Evolutionary conservation across 2,113 vertebrate species (phyloP), one percentile per base, ranked within the genome.

Genomic region (Peromyscus leucopus): DNA sequence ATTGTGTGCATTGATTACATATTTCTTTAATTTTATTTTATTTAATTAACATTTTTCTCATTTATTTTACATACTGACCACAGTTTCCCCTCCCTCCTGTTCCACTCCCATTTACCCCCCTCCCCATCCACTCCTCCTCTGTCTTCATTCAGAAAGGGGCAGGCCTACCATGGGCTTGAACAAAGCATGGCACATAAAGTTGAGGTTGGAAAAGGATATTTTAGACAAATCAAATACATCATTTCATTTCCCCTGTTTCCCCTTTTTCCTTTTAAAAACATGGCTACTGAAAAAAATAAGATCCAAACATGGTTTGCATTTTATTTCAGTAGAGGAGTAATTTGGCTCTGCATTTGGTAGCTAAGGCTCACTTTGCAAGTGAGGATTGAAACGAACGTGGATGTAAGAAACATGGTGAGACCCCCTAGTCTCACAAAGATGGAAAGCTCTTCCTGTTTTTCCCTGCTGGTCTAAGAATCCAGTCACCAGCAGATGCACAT

Each of bases 301-400:
- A 90, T 78, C 36, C 33, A 8, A 48, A 74, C 13, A 31, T 90
- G 48, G 19, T 22, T 59, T 86, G 4, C 71, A 71, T 74, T 83
- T 28, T 71, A 74, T 80, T 93, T 92, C 65, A 71, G 4, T 59
- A 51, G 72, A 19, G 55, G 3, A 42, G 39, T 80, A 51, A 71
- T 67, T 80, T 55, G 36, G 79, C 7, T 31, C 59, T 71, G 55
- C 10, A 9, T 91, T 95, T 90, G 55, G 13, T 74, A 75, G 24
- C 85, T 92, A 69, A 61, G 61, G 80, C 82, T 86, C 39, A 72
- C 26, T 97, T 97, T 96, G 89, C 89, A 57, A n/a, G 16, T 87
- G 78, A 85, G 90, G 69, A 86, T 83, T 61, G 61, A 94, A 87
- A 67, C 83, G 76, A 95, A 76, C 6, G 51, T n/a, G 21, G 28